Evolutionary conservation across 2,797 vertebrate genomes (phyloP).

Genomic region (Ctenopoma multispine): DNA sequence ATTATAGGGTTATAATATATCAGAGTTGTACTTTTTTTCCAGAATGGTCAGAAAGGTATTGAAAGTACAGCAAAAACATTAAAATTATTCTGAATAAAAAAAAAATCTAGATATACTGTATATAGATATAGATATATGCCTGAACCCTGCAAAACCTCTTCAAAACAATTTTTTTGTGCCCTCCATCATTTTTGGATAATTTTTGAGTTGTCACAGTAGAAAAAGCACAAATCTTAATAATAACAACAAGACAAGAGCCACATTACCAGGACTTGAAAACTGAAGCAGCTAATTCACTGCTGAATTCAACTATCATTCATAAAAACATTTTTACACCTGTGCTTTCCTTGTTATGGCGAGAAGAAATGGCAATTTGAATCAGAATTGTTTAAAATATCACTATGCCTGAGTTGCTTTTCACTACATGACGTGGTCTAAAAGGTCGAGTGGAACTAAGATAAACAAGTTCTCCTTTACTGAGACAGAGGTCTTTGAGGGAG

Average conservation of each 20-base stretch:
- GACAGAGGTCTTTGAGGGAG: slow-evolving; percentile 8
- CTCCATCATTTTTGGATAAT: too few species aligned
- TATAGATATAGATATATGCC: too few species aligned
- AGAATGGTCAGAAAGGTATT: too few species aligned
- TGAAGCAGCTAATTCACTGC: background rate
- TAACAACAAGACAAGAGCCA: too few species aligned
- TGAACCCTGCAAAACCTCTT: too few species aligned
- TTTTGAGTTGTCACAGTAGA: too few species aligned
- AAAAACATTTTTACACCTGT: background rate
- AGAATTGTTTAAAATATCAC: background rate
- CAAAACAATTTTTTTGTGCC: too few species aligned
- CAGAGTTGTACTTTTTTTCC: too few species aligned
- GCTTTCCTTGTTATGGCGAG: background rate
- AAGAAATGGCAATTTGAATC: background rate
- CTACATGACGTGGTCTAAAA: background rate
- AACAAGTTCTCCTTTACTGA: slow-evolving; percentile 17
- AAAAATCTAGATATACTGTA: too few species aligned
- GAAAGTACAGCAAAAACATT: too few species aligned
- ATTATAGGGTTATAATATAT: background rate
- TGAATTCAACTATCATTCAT: background rate
- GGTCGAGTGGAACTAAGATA: slow-evolving; percentile 13
- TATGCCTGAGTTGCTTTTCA: background rate
- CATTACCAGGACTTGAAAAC: background rate
- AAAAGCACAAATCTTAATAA: too few species aligned
- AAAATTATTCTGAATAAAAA: too few species aligned